Evolutionary conservation across 2,797 vertebrate genomes (phyloP).

Genomic region (Schizopygopsis pylzovi): DNA sequence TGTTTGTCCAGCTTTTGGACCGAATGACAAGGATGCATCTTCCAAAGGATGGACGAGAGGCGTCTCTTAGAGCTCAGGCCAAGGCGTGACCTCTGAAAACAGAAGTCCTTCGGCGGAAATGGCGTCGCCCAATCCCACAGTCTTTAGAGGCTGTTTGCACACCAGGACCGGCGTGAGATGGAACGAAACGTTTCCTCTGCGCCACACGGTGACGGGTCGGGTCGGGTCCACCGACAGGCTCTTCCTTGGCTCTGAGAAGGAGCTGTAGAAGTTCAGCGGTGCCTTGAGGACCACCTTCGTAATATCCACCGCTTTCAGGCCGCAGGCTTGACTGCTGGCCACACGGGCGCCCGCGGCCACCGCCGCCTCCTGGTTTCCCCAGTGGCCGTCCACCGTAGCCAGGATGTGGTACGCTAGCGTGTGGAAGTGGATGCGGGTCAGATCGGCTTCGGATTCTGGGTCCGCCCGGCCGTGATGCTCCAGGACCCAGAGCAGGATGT

Average conservation of each 20-base stretch:
- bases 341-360: constrained; percentile 91
- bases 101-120: constrained; percentile 95
- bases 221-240: constrained; percentile 80
- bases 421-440: constrained; percentile 96
- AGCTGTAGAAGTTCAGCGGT: constrained; percentile 85
- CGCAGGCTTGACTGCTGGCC: constrained; percentile 91
- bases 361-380: constrained; percentile 90
- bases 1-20: not conserved
- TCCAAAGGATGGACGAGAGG: not conserved
- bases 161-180: constrained; percentile 90
- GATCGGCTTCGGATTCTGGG: constrained; percentile 77
- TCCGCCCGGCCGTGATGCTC: constrained; percentile 81
- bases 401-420: constrained; percentile 94
- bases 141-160: constrained; percentile 90
- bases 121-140: constrained; percentile 94
- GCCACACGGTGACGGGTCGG: constrained; percentile 86
- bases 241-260: constrained; percentile 73
- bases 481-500: constrained; percentile 95
- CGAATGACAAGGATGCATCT: not conserved
- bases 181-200: constrained; percentile 85
- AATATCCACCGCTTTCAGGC: constrained; percentile 79
- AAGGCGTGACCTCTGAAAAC: constrained; percentile 82
- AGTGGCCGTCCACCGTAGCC: constrained; percentile 90
- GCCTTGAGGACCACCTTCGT: constrained; percentile 85
- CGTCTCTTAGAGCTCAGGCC: constrained; percentile 49